These are phyloP conservation scores for Dendronephthya gigantea DNA, from an alignment of 64 coral and sea anemone species.

Conservation along the genomic window DNA sequence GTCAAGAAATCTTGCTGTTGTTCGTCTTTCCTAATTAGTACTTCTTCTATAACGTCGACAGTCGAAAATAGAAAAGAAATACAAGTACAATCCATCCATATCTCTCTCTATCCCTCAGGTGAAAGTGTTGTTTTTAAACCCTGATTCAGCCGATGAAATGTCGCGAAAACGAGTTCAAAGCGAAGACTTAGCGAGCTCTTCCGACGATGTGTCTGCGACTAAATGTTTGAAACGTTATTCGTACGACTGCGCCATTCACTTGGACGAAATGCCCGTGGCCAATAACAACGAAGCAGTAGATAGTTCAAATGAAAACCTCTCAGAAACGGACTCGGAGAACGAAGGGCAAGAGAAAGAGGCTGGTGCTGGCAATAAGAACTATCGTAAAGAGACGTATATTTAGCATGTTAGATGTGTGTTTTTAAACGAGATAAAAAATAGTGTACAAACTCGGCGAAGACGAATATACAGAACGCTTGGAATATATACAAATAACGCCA, in stretches of 20 bases:
- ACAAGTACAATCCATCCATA: not conserved
- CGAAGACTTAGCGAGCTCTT: not conserved
- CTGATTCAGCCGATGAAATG: not conserved
- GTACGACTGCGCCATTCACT: not conserved
- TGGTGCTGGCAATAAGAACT: not conserved
- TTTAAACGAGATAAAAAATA: not conserved
- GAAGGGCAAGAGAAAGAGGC: not conserved
- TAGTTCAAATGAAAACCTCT: not conserved
- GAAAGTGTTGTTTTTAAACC: not conserved
- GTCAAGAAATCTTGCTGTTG: too few species aligned
- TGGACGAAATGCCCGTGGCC: not conserved
- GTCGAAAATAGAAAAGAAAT: too few species aligned
- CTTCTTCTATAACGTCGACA: too few species aligned
- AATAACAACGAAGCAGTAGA: not conserved
- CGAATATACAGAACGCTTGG: too few species aligned
- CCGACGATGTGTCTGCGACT: not conserved
- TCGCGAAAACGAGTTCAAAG: not conserved
- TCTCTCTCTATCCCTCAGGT: slow-evolving; percentile 19
- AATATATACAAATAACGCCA: too few species aligned
- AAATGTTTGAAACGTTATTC: not conserved
- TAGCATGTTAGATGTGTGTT: not conserved
- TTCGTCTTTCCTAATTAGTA: too few species aligned
- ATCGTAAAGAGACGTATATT: slow-evolving; percentile 10
- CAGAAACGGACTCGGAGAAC: not conserved
- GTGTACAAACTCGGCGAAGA: not conserved